Base-by-base conservation (phyloP, 2,888 invertebrate species). In the Ormyrus labotus region DNA sequence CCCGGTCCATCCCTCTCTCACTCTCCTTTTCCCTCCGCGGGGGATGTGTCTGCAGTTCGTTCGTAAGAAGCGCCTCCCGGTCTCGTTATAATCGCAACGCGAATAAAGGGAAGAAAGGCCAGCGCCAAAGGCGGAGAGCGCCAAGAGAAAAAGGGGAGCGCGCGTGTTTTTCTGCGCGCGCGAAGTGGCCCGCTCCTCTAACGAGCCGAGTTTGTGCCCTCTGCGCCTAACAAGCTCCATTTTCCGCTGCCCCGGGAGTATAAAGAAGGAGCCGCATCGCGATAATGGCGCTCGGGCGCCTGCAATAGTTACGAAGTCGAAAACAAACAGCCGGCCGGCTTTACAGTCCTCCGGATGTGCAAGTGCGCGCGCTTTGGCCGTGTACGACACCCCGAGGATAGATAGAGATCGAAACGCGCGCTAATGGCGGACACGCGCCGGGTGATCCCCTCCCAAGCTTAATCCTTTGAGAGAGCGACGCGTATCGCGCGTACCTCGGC, bases 351-450 rank as follows among this genome's bases (percentile, higher is more conserved):
- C 19, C 19, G 19, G 19, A 19, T 19, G 19, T 19, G 19, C 19
- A 19, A 19, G 19, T 19, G 45, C 11, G 19, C 53, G 65, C 19
- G 19, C 19, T 19, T 19, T 19, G 19, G 19, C 19, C 19, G 19
- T 19, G 1, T 19, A 19, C 51, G 78, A 80, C 81, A 77, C 77
- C 57, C 76, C 45, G 58, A 10, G 53, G 45, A 34, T n/a, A 50
- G 61, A 69, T 64, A 79, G n/a, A 5, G 82, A 82, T 81, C 70
- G 68, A 78, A 78, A 78, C 71, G 81, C 80, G 79, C 79, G 73
- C 71, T 80, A 80, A 80, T 80, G 74, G 70, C 57, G 58, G 19
- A 57, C 48, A 19, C 19, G 19, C 19, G 19, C 19, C 13, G 11
- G 13, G 13, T 50, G 60, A 19, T 19, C 19, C 19, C 19, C 61